phyloP scores from a whole-genome alignment of 2,888 invertebrate species.

The Apodemia mormo region DNA sequence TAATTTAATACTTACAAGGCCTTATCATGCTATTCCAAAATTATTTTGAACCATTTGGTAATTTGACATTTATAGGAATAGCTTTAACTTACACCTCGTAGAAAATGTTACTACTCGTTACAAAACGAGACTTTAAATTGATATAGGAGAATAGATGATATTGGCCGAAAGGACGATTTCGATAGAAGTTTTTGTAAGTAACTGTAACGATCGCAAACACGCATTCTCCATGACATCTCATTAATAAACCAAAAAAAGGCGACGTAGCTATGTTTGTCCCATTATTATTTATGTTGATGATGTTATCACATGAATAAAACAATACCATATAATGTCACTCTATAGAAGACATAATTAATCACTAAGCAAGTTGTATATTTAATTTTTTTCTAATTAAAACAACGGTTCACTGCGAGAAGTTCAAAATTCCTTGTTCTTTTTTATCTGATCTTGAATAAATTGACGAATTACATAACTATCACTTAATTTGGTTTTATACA shows the following conservation, averaged over 20 bases:
- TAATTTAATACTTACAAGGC: no score
- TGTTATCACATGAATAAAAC: conserved; percentile 13
- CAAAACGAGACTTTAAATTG: no score
- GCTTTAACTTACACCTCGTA: no score
- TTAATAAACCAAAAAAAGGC: conserved; percentile 17
- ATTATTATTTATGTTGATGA: conserved; percentile 18
- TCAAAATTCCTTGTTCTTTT: conserved; percentile 12
- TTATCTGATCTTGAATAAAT: conserved; percentile 1
- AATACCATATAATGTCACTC: conserved; percentile 14
- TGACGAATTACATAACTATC: conserved; percentile 10
- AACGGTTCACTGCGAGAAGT: conserved; percentile 1
- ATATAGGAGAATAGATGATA: no score
- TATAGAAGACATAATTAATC: conserved; percentile 9
- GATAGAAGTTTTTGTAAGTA: background rate
- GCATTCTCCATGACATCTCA: conserved; percentile 9
- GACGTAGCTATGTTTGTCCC: conserved; percentile 14
- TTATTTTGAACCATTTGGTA: no score
- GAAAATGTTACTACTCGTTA: no score
- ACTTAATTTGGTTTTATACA: background rate
- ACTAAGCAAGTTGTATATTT: conserved; percentile 9
- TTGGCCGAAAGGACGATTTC: background rate
- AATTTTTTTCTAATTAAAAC: conserved; percentile 12
- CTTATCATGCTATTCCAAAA: no score
- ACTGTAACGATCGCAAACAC: conserved; percentile 15
- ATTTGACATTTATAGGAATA: no score